Base-by-base conservation (phyloP, 2,797 vertebrate genomes). In the Rhinichthys osculus region DNA sequence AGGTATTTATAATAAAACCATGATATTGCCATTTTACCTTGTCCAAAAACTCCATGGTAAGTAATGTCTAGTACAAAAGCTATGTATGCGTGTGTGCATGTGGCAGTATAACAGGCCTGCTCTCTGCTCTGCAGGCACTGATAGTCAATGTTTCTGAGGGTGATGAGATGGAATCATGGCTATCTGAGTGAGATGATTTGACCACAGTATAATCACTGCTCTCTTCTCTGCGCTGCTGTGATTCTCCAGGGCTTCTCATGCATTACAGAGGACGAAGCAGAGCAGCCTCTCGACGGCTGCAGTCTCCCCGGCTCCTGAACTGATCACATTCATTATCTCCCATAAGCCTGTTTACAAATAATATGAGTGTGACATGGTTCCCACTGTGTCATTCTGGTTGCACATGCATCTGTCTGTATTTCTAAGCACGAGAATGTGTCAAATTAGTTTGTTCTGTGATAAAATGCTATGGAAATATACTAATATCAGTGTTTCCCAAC, bases 131-230 rank as follows among this genome's bases (percentile, higher is more conserved):
- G 82, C 17, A 64, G 52, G 66, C 38, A 11, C 62, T 85, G 77
- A 71, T 86, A 66, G 47, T 47, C 23, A 16, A 71, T 79, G 81
- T 42, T 33, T 30, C 47, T 50, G 57, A 86, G 83, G 71, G 64
- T 84, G 69, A 84, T 71, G 81, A 88, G 81, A 87, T 77, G 77
- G 50, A 81, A 85, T 87, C 84, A 57, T 83, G 84, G 88, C 80
- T 87, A 79, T 89, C 80, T 72, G 84, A 85, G 78, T 87, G 47
- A 76, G 81, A 87, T 87, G 87, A 86, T 86, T 88, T 71, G 82
- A 87, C 85, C 77, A 78, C 77, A 81, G 89, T 76, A 21, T 88
- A 85, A 89, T 90, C 88, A 86, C 83, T 79, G 82, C 57, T 81
- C 70, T 74, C 81, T 74, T 83, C 71, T 78, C 47, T 70, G 69